Base-by-base conservation (phyloP, 2,797 vertebrate species). In the Emydoidea blandingii region DNA sequence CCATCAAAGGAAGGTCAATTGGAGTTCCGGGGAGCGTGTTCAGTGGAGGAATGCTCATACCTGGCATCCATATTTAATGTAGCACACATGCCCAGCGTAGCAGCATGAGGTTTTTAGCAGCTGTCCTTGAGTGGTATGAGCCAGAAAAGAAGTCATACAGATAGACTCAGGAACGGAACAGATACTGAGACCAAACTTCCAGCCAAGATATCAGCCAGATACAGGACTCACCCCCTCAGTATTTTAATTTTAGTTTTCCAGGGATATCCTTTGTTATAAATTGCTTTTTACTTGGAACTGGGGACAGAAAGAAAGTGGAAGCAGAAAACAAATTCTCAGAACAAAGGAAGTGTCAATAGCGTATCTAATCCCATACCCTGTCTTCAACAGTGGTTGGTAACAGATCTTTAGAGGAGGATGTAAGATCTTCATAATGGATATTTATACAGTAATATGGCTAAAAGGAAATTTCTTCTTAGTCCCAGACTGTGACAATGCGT, bases 311-410 rank as follows among this genome's bases (percentile, higher is more conserved):
- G 2, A 81, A 84, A 90, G 93, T 72, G 31, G 92, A 82, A 94
- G 34, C 56, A 65, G 85, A 91, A 90, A 54, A 81, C 25, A 74
- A 92, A 88, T n/a, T 31, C 62, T 94, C 62, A 85, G 80, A 87
- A 41, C 0, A 84, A 27, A 92, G 34, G 78, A 85, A 83, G 54
- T 87, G 52, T 81, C 92, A 95, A 53, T 56, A 37, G 1, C 68
- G 81, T 90, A 93, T 94, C 96, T 92, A 92, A 92, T 95, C 81
- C 79, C 87, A 91, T 68, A 47, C 92, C 93, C 95, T 92, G 27
- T 81, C 90, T 95, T 92, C 90, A 85, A 90, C 44, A 81, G 79
- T 29, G 86, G 6, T 81, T 80, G 93, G 91, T 47, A 92, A 81
- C 89, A 92, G 83, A 79, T 85, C 57, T 94, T 96, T 96, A 96